phyloP scores from a whole-genome alignment of 2,797 vertebrate species.

The Phalloptychus januarius region DNA sequence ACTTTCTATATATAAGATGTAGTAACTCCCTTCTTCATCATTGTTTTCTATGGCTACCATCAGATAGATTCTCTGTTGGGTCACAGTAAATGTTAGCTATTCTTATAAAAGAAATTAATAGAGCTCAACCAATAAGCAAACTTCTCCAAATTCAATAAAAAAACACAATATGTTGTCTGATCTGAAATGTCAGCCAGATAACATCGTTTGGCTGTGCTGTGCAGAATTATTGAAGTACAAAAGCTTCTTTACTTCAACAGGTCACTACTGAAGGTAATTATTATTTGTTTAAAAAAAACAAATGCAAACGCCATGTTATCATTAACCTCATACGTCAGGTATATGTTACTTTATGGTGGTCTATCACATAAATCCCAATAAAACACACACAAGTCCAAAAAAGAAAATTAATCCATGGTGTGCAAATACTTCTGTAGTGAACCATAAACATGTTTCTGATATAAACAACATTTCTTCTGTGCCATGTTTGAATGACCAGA shows the following conservation, averaged over 20 bases:
- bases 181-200: not conserved
- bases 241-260: not conserved
- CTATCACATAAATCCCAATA: not conserved
- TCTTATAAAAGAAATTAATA: not conserved
- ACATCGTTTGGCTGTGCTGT: not conserved
- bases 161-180: slow-evolving; percentile 1
- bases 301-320: not conserved
- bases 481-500: not conserved
- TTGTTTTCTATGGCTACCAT: not conserved
- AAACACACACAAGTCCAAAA: not conserved
- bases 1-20: not conserved
- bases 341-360: not conserved
- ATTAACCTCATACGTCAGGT: not conserved
- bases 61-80: not conserved
- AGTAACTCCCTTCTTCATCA: not conserved
- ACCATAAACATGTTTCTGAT: not conserved
- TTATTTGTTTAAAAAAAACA: not conserved
- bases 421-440: not conserved
- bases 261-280: not conserved
- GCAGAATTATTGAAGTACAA: not conserved
- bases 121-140: not conserved
- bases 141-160: not conserved
- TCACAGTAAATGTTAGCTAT: not conserved
- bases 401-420: not conserved
- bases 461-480: not conserved